Evolutionary conservation across 2,113 vertebrate genomes (phyloP).

Genomic region (Macaca mulatta): DNA sequence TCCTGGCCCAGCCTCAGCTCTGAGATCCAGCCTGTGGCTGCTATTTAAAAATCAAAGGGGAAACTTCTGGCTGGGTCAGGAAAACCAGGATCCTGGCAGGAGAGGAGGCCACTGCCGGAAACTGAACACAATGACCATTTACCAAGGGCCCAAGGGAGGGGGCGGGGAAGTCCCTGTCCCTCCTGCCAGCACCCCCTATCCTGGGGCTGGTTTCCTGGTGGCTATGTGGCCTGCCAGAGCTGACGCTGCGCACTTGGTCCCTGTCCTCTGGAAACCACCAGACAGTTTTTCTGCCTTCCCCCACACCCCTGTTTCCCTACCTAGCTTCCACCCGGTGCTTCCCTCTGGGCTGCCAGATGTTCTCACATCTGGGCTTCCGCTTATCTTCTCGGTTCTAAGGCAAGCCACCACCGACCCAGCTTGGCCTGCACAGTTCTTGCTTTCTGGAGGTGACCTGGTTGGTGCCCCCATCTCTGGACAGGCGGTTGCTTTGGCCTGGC

Average conservation of each 20-base stretch:
- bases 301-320: background rate
- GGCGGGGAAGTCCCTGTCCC: constrained; percentile 70
- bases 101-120: constrained; percentile 74
- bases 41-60: constrained; percentile 68
- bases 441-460: background rate
- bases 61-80: constrained; percentile 71
- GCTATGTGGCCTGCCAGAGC: constrained; percentile 28
- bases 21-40: background rate
- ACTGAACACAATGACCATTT: constrained; percentile 78
- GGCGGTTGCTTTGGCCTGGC: background rate
- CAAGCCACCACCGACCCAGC: background rate
- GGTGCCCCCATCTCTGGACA: accelerated
- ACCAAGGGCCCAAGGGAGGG: constrained; percentile 38
- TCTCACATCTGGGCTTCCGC: constrained; percentile 42
- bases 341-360: background rate
- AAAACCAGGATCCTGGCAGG: constrained; percentile 75
- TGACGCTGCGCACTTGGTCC: background rate
- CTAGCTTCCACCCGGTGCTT: background rate
- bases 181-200: constrained; percentile 60
- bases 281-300: background rate
- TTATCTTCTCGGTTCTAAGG: background rate
- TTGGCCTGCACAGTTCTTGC: background rate
- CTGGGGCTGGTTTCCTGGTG: constrained; percentile 63
- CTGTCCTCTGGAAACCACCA: constrained; percentile 58
- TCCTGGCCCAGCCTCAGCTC: background rate